phyloP scores from a whole-genome alignment of 2,888 invertebrate species.

The Ephialtes manifestator region DNA sequence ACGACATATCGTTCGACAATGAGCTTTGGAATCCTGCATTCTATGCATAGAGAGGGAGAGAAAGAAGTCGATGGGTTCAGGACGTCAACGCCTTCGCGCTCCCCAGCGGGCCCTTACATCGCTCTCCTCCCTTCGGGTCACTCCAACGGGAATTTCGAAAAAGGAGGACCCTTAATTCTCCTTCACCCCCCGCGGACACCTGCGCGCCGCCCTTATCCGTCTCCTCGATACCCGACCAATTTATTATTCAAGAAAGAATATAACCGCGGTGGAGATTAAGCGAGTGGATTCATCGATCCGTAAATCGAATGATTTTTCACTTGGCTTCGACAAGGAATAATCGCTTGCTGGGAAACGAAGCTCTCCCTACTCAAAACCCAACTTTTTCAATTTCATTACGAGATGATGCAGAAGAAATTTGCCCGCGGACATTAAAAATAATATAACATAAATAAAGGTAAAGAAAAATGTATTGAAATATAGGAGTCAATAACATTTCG shows the following conservation, averaged over 20 bases:
- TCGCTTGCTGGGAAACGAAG: slow-evolving; percentile 64
- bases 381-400: slow-evolving; percentile 67
- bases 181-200: slow-evolving; percentile 68
- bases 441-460: slow-evolving; percentile 15
- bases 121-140: slow-evolving; percentile 22
- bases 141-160: slow-evolving; percentile 61
- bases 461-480: slow-evolving; percentile 28
- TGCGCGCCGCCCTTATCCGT: slow-evolving; percentile 44
- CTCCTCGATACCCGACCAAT: slow-evolving; percentile 46
- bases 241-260: slow-evolving; percentile 62
- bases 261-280: slow-evolving; percentile 50
- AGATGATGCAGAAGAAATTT: slow-evolving; percentile 44
- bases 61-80: slow-evolving; percentile 49
- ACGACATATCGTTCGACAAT: slow-evolving; percentile 71
- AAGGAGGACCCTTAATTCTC: slow-evolving; percentile 68
- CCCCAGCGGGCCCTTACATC: slow-evolving; percentile 31
- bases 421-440: slow-evolving; percentile 30
- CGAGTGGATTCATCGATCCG: slow-evolving; percentile 69
- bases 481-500: slow-evolving; percentile 57
- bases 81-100: slow-evolving; percentile 69
- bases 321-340: slow-evolving; percentile 70
- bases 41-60: slow-evolving; percentile 43
- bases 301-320: slow-evolving; percentile 75
- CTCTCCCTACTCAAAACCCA: slow-evolving; percentile 13
- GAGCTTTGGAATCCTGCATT: slow-evolving; percentile 68